These are phyloP conservation scores for Terrapene triunguis DNA, from an alignment of 2,113 vertebrate genomes.

Conservation along the genomic window DNA sequence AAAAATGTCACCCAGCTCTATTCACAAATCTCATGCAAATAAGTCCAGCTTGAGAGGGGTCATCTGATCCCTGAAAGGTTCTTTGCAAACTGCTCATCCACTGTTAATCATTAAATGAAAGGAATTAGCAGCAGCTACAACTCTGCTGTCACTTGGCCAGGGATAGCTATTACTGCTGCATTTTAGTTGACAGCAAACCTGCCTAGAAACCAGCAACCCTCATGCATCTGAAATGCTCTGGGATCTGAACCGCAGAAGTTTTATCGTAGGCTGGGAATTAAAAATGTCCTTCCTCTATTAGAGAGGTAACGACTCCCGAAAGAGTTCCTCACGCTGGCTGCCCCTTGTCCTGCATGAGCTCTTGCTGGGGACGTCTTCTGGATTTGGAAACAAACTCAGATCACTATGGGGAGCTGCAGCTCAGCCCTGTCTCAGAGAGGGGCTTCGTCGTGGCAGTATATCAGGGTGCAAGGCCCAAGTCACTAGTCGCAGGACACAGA, in stretches of 20 bases:
- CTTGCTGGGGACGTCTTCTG: background rate
- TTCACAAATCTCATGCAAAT: background rate
- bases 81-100: background rate
- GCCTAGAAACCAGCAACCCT: background rate
- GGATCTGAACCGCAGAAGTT: background rate
- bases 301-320: background rate
- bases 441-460: background rate
- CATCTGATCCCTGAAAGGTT: background rate
- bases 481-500: background rate
- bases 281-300: background rate
- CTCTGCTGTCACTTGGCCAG: background rate
- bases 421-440: background rate
- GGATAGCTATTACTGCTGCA: background rate
- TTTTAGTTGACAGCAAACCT: background rate
- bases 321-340: background rate
- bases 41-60: background rate
- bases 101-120: background rate
- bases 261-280: background rate
- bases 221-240: background rate
- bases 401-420: background rate
- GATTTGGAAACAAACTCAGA: background rate
- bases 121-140: background rate
- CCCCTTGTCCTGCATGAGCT: background rate
- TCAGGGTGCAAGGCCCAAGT: background rate
- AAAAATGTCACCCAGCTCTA: background rate